Conservation (phyloP, 2,113 vertebrate species). For the Promerops cafer region DNA sequence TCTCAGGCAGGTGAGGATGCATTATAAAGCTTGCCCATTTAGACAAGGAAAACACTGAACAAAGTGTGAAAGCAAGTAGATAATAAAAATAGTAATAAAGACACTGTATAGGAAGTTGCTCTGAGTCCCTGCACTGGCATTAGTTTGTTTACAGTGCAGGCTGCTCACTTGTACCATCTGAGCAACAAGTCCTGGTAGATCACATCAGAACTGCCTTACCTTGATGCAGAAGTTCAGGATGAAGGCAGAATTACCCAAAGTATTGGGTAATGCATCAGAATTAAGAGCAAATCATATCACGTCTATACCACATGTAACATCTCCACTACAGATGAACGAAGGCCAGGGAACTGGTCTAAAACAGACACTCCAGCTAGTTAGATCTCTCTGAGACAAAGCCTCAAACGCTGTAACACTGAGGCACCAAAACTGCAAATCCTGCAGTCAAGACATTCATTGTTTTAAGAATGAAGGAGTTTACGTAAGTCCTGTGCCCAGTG, state of each 20-base stretch:
- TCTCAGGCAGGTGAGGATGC: background rate
- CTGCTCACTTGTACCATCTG: background rate
- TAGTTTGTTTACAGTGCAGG: background rate
- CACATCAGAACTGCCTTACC: background rate
- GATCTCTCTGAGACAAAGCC: background rate
- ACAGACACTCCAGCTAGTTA: background rate
- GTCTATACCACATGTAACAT: accelerated
- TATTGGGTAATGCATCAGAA: background rate
- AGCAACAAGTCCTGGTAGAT: background rate
- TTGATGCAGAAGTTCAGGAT: background rate
- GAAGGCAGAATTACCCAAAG: background rate
- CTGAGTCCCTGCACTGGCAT: background rate
- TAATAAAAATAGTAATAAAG: background rate
- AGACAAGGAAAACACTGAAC: background rate
- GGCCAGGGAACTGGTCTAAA: background rate
- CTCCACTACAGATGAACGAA: background rate
- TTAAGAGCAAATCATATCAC: background rate
- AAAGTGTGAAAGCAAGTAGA: background rate
- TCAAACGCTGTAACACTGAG: background rate
- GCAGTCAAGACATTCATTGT: background rate
- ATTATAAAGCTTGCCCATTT: background rate
- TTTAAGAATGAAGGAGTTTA: background rate
- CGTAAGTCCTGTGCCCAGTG: background rate
- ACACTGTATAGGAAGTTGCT: background rate
- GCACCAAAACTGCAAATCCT: background rate